A percentile compares a stretch with the other conserved stretches of the same genome.
Evolutionary conservation across 1,140 invertebrate species (phyloP).

Genomic region (Marisa cornuarietis): DNA sequence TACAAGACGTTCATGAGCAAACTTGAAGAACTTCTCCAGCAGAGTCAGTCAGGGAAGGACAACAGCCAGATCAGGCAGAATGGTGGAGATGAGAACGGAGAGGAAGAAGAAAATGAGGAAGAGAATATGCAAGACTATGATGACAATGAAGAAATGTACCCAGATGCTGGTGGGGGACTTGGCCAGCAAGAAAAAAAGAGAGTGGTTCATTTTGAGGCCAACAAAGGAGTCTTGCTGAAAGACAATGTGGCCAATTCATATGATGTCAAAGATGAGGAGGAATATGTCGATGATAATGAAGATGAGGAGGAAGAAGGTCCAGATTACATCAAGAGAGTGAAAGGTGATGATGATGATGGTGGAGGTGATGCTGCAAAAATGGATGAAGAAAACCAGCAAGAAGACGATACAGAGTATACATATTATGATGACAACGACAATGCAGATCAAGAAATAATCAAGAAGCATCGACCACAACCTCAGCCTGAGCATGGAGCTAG

Average conservation of each 20-base stretch:
- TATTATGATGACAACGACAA: constrained; percentile 35
- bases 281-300: constrained; percentile 27
- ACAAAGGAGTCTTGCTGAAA: constrained; percentile 20
- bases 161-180: constrained; percentile 13
- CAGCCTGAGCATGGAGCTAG: background rate
- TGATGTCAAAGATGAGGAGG: constrained; percentile 26
- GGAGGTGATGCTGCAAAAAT: constrained; percentile 28
- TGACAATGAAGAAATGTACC: constrained; percentile 29
- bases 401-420: constrained; percentile 34
- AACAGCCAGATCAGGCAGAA: constrained; percentile 6
- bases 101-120: constrained; percentile 27
- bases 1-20: constrained; percentile 1
- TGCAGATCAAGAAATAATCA: constrained; percentile 21
- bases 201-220: constrained; percentile 26
- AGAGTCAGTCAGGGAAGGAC: background rate
- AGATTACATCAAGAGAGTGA: constrained; percentile 20
- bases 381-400: constrained; percentile 33
- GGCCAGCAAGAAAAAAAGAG: constrained; percentile 19
- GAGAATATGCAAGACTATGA: constrained; percentile 33
- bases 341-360: constrained; percentile 30
- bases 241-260: constrained; percentile 28
- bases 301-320: constrained; percentile 21
- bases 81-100: constrained; percentile 15
- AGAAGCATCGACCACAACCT: constrained; percentile 13
- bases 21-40: background rate